phyloP scores from a whole-genome alignment of 1,140 invertebrate species.

The Eriosoma lanigerum region DNA sequence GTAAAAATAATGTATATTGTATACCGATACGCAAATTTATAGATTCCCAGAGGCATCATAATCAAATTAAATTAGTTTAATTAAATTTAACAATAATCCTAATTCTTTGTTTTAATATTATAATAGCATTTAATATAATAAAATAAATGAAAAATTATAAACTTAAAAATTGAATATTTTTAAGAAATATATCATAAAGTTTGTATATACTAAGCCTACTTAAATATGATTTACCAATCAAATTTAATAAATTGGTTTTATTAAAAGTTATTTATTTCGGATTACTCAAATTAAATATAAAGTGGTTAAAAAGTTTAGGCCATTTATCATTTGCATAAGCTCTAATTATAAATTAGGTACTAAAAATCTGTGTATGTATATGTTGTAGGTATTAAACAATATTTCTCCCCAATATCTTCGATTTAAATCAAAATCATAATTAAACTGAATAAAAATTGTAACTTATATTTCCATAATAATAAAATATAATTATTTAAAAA shows the following conservation, averaged over 20 bases:
- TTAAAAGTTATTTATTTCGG: conserved; percentile 17
- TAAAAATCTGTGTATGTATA: not conserved
- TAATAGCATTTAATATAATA: not conserved
- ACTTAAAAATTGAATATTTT: not conserved
- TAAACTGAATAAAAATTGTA: too few relatives aligned
- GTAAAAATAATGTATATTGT: too few relatives aligned
- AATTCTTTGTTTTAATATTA: too few relatives aligned
- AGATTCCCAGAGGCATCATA: too few relatives aligned
- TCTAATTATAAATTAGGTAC: not conserved
- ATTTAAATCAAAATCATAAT: not conserved
- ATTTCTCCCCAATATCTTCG: not conserved
- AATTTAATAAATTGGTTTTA: not conserved
- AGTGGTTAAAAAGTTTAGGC: not conserved
- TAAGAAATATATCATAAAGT: not conserved
- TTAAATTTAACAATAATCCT: too few relatives aligned
- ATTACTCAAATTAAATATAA: not conserved
- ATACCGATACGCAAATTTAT: not conserved
- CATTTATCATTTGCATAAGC: not conserved
- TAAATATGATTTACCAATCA: not conserved
- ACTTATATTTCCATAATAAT: too few relatives aligned
- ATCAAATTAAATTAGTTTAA: too few relatives aligned
- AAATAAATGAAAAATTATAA: not conserved
- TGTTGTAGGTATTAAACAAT: not conserved
- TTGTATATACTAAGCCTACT: not conserved
- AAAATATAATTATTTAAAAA: too few relatives aligned